Conservation (phyloP, 2,797 vertebrate species). For the Urocyon cinereoargenteus region DNA sequence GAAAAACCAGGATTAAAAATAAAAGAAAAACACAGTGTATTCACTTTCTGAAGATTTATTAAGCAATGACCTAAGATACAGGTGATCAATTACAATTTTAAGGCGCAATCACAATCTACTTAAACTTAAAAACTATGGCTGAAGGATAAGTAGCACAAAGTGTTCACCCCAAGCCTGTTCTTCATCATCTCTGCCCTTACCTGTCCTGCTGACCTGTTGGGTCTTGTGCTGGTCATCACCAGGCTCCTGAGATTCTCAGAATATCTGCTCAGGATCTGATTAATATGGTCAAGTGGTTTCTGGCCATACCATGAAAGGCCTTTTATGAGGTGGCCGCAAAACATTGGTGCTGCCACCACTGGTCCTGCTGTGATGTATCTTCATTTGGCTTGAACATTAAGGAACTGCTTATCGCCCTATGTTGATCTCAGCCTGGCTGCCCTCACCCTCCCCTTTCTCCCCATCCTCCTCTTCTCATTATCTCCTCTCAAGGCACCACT, state of each 20-base stretch:
- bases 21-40: background rate
- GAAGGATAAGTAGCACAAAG: too few species aligned
- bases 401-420: background rate
- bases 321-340: background rate
- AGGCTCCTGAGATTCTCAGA: background rate
- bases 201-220: background rate
- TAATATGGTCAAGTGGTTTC: background rate
- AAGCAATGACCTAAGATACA: background rate
- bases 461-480: background rate
- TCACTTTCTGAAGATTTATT: background rate
- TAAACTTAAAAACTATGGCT: background rate
- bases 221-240: background rate
- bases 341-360: too few species aligned
- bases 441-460: too few species aligned
- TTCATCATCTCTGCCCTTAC: accelerated
- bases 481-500: background rate
- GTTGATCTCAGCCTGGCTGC: background rate
- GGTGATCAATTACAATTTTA: background rate
- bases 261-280: background rate
- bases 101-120: background rate
- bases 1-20: slow-evolving; percentile 1
- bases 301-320: background rate
- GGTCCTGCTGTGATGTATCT: background rate
- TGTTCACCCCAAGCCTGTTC: background rate
- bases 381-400: background rate